Percentiles rank a stretch among this genome's conserved stretches.
phyloP scores from a whole-genome alignment of 2,113 vertebrate genomes.

The Regulus satrapa region DNA sequence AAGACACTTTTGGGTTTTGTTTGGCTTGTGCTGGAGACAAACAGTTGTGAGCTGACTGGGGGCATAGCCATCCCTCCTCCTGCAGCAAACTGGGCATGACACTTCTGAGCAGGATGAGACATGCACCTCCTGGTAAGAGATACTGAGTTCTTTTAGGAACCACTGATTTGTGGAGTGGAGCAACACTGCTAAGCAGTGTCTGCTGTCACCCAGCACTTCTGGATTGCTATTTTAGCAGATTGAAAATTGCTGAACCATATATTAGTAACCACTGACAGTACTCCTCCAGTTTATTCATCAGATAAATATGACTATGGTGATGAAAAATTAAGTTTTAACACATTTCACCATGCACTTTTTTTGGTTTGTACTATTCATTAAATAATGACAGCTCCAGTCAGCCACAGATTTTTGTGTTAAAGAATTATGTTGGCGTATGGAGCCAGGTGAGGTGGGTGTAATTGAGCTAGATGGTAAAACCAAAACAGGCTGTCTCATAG shows the following conservation, averaged over 20 bases:
- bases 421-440: background rate
- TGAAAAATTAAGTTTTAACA: background rate
- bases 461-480: background rate
- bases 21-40: background rate
- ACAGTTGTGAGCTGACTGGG: background rate
- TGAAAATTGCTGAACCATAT: background rate
- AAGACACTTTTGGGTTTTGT: background rate
- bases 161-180: fast-evolving
- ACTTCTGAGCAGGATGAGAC: background rate
- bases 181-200: background rate
- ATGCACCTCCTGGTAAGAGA: fast-evolving
- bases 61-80: fast-evolving
- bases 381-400: background rate
- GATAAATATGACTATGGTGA: fast-evolving
- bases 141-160: background rate
- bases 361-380: background rate
- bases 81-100: fast-evolving
- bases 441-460: background rate
- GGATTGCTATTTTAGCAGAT: background rate
- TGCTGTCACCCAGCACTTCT: fast-evolving
- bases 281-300: background rate
- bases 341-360: background rate
- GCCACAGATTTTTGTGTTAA: background rate
- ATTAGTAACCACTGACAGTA: background rate
- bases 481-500: background rate